Evolutionary conservation across 2,113 vertebrate species (phyloP), one percentile per base, ranked within the genome.

Genomic region (Dromaius novaehollandiae): DNA sequence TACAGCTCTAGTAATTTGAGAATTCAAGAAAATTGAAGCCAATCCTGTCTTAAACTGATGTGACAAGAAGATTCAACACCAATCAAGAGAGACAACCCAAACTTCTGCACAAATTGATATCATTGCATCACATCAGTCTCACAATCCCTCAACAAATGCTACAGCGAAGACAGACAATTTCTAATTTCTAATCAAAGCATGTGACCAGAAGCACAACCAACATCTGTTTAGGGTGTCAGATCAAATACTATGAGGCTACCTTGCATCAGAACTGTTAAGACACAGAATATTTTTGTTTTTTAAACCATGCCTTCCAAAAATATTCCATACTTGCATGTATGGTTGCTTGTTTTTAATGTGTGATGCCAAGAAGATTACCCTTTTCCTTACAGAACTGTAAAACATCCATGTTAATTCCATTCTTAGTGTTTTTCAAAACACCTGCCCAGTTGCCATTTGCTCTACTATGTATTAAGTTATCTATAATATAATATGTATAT

Each of bases 261-360:
- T 66, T 34, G 28, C n/a, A 53, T 30, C 26, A 30, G 13, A 80
- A 65, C 51, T 42, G 50, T 24, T 24, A 53, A 4, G 51, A 81
- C 7, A 24, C 6, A 21, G 8, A 40, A 66, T 40, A 15, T 13
- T 60, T 73, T 46, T 56, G 4, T 58, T 74, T 55, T 40, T 5
- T 53, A 32, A 74, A 38, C 20, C 36, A 48, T 11, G 24, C 36
- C 28, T 70, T 60, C 6, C 60, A 36, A 24, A 46, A 20, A 32
- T 28, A 18, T 2, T 13, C 6, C 2, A 1, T 74, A 13, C 32
- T 50, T 60, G 2, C 16, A 16, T 9, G 9, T 55, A 18, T 0
- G 2, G 34, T 10, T 82, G 13, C 17, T 64, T 78, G 9, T 7
- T 91, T 63, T 32, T 13, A 32, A 14, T 5, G 15, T 3, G 16